phyloP scores from a whole-genome alignment of 1,140 invertebrate genomes.

The Branchinecta lindahli region DNA sequence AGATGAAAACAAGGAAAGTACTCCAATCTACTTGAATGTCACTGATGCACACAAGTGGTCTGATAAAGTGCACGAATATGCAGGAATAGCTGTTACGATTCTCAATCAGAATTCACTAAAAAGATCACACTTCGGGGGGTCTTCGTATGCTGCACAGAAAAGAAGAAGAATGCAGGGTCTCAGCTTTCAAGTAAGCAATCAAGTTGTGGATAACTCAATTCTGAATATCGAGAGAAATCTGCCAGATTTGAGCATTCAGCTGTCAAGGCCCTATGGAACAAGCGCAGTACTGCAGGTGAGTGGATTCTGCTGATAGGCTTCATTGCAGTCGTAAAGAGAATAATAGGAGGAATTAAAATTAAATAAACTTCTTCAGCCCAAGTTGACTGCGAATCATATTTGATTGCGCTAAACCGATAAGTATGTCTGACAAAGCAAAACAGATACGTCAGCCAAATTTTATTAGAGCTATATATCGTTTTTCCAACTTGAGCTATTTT shows the following conservation, averaged over 20 bases:
- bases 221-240: slow-evolving; percentile 18
- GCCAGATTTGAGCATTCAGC: slow-evolving; percentile 27
- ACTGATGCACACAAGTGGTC: slow-evolving; percentile 83
- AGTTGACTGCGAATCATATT: too few relatives aligned
- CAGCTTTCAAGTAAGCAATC: neutral
- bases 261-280: slow-evolving; percentile 28
- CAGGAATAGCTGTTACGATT: slow-evolving; percentile 53
- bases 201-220: slow-evolving; percentile 24
- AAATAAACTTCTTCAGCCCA: too few relatives aligned
- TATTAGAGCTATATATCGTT: too few relatives aligned
- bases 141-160: slow-evolving; percentile 3
- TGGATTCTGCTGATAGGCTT: too few relatives aligned
- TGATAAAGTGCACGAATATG: slow-evolving; percentile 74
- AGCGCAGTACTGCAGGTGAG: slow-evolving; percentile 25
- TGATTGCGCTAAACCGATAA: too few relatives aligned
- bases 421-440: too few relatives aligned
- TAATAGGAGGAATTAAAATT: too few relatives aligned
- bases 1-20: slow-evolving; percentile 68
- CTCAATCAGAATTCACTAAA: slow-evolving; percentile 66
- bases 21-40: slow-evolving; percentile 67
- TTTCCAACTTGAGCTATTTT: too few relatives aligned
- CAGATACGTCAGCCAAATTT: too few relatives aligned
- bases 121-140: slow-evolving; percentile 37
- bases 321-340: too few relatives aligned
- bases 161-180: neutral